phyloP scores from a whole-genome alignment of 2,113 vertebrate species.

The Cricetomys ansorgei region DNA sequence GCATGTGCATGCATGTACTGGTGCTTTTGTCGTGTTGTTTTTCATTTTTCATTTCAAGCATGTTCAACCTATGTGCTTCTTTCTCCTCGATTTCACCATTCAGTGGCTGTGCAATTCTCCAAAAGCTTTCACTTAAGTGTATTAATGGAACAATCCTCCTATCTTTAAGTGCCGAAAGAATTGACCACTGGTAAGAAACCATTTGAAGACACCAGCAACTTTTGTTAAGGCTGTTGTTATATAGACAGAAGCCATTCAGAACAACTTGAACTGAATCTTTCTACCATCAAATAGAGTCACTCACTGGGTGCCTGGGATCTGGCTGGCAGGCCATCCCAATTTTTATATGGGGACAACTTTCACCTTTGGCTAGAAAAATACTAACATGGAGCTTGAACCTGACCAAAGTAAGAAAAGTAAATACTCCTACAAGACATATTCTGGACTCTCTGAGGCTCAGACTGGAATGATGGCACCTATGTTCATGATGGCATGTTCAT shows the following conservation, averaged over 20 bases:
- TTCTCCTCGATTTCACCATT: slow-evolving; percentile 25
- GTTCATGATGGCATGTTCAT: neutral
- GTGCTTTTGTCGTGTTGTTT: slow-evolving; percentile 54
- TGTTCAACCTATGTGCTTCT: slow-evolving; percentile 56
- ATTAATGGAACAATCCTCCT: slow-evolving; percentile 62
- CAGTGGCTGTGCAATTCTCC: slow-evolving; percentile 45
- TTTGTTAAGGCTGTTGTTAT: slow-evolving; percentile 79
- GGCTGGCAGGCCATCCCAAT: slow-evolving; percentile 71
- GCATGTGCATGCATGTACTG: neutral
- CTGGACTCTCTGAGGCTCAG: neutral
- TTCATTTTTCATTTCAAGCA: slow-evolving; percentile 62
- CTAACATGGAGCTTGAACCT: slow-evolving; percentile 74
- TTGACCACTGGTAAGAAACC: slow-evolving; percentile 69
- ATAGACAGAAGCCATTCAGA: slow-evolving; percentile 78
- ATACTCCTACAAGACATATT: slow-evolving; percentile 17
- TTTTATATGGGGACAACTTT: slow-evolving; percentile 75
- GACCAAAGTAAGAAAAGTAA: slow-evolving; percentile 79
- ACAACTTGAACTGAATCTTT: slow-evolving; percentile 74
- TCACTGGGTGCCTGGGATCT: slow-evolving; percentile 76
- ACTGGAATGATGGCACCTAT: neutral
- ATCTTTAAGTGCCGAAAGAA: slow-evolving; percentile 67
- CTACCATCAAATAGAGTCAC: slow-evolving; percentile 76
- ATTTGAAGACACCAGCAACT: slow-evolving; percentile 78
- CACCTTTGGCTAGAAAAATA: slow-evolving; percentile 77
- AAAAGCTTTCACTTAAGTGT: slow-evolving; percentile 59